Base-by-base conservation (phyloP, 2,888 invertebrate species). In the Hylaea fasciaria region DNA sequence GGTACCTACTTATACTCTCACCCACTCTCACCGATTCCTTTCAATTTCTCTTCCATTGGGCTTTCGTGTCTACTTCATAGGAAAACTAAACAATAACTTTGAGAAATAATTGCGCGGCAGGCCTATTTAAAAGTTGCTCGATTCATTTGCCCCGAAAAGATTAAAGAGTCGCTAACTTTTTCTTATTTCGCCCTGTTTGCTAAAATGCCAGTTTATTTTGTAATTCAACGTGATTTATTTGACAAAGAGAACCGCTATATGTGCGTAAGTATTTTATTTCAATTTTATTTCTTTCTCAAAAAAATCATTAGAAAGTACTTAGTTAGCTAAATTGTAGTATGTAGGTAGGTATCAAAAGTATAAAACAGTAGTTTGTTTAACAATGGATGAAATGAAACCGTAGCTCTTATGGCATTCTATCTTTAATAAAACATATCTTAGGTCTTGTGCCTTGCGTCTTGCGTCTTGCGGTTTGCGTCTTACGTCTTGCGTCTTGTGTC, bases 111-210 rank as follows among this genome's bases (percentile, higher is more conserved):
- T 54, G 22, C 50, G 39, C 46, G 48, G 44, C 48, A 57, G 44
- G 37, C 47, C 56, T 62, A 39, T 56, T 57, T 28, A 56, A 61
- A 62, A 62, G 61, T 62, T 56, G 29, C 9, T 22, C 37, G 51
- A 39, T 52, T 51, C 50, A 56, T 52, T 57, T 48, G 48, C 44
- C 41, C 43, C 37, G 37, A 47, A 52, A 48, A 56, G 61, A 62
- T 56, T 52, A 57, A 51, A 51, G 55, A 61, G 43, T 14, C 61
- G 43, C 32, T 48, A 52, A 62, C 56, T 62, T 61, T 40, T 61
- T 60, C 54, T 49, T 51, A 51, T 51, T 55, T 55, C 45, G 41
- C n/a, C 39, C 16, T 47, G 55, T 55, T 56, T 52, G 56, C 29
- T 48, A 43, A 56, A 61, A 62, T 32, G 47, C 44, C 22, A 50